Evolutionary conservation across 2,113 vertebrate species (phyloP).

Genomic region (Antechinus flavipes): DNA sequence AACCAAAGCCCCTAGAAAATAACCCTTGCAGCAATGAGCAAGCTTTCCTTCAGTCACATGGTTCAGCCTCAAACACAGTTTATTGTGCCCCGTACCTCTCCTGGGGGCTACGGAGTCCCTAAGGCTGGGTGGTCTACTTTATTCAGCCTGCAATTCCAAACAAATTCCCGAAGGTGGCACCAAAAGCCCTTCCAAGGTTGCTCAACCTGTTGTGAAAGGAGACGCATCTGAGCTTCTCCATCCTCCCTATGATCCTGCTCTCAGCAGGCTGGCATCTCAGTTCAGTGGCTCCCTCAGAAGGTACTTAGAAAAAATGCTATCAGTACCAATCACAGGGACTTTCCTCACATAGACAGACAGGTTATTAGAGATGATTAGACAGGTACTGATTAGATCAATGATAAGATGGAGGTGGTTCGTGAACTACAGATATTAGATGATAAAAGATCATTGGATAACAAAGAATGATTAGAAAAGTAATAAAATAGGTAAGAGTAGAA

Average conservation of each 20-base stretch:
- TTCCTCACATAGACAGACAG: background rate
- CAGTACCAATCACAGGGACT: background rate
- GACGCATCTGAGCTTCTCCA: background rate
- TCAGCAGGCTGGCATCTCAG: background rate
- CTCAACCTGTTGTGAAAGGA: background rate
- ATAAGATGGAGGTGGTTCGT: background rate
- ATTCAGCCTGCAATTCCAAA: background rate
- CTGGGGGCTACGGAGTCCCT: background rate
- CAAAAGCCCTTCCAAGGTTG: background rate
- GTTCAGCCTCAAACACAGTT: background rate
- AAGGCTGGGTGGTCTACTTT: background rate
- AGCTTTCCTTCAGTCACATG: background rate
- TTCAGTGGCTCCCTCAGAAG: background rate
- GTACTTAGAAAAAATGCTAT: background rate
- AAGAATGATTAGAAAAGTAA: background rate
- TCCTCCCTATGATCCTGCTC: background rate
- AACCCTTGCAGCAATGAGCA: background rate
- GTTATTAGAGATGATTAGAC: background rate
- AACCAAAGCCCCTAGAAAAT: background rate
- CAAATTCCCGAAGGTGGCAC: background rate
- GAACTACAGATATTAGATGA: background rate
- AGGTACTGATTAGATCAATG: background rate
- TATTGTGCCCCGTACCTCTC: background rate
- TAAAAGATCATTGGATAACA: background rate
- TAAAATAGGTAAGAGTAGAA: no score